A percentile compares a stretch with the other conserved stretches of the same genome.
Evolutionary conservation across 2,113 vertebrate genomes (phyloP).

Genomic region (Nycticorax nycticorax): DNA sequence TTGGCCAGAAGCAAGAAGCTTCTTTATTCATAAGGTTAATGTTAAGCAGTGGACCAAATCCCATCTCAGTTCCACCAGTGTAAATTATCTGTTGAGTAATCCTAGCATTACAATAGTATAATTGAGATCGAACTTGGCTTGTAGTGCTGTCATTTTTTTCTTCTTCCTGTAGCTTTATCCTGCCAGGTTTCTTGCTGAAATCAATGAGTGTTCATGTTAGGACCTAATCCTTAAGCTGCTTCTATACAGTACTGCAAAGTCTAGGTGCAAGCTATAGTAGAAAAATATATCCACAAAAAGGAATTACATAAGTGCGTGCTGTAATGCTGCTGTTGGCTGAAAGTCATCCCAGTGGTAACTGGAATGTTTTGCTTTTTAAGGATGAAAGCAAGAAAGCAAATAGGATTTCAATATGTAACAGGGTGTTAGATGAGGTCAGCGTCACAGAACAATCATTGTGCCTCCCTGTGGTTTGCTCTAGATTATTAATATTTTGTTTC

Average conservation of each 20-base stretch:
- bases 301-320: not conserved
- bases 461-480: not conserved
- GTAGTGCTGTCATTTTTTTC: not conserved
- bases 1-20: constrained; percentile 32
- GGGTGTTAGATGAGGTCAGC: not conserved
- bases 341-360: not conserved
- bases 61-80: not conserved
- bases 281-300: constrained; percentile 2
- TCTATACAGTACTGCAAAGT: not conserved
- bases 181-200: not conserved
- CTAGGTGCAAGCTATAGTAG: not conserved
- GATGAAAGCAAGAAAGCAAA: constrained; percentile 10
- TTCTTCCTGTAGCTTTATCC: not conserved
- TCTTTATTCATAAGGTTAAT: constrained; percentile 37
- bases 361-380: constrained; percentile 42
- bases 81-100: constrained; percentile 43
- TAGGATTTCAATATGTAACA: not conserved
- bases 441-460: not conserved
- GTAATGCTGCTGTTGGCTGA: not conserved
- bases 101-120: not conserved
- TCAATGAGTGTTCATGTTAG: not conserved
- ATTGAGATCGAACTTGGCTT: constrained; percentile 6
- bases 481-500: not conserved
- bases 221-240: not conserved
- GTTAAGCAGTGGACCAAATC: constrained; percentile 38